Evolutionary conservation across 1,140 invertebrate genomes (phyloP).

Genomic region (Aphelenchoides besseyi): DNA sequence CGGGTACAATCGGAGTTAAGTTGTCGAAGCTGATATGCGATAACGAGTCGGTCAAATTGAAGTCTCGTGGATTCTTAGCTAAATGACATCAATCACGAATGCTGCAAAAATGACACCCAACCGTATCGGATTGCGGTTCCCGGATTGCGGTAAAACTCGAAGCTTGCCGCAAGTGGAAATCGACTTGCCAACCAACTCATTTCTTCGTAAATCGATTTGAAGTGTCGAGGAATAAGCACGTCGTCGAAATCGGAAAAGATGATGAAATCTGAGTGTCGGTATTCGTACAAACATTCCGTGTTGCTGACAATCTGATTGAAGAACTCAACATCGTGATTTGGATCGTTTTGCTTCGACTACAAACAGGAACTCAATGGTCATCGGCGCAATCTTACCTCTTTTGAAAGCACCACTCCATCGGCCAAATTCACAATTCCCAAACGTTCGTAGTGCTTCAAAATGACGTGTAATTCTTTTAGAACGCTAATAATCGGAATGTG

Average conservation of each 20-base stretch:
- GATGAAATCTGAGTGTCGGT: slow-evolving; percentile 6
- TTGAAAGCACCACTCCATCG: neutral
- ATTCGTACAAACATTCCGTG: slow-evolving; percentile 16
- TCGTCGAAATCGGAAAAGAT: slow-evolving; percentile 22
- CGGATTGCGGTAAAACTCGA: neutral
- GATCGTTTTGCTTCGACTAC: too few relatives aligned
- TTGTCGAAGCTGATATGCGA: neutral
- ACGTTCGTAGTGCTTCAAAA: slow-evolving; percentile 6
- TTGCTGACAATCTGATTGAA: slow-evolving; percentile 12
- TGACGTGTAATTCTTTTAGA: neutral
- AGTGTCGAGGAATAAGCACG: slow-evolving; percentile 9
- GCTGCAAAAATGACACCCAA: too few relatives aligned
- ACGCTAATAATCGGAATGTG: slow-evolving; percentile 10
- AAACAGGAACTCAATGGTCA: too few relatives aligned
- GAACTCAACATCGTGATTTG: slow-evolving; percentile 7
- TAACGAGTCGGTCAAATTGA: neutral
- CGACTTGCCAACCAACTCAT: neutral
- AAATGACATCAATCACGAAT: too few relatives aligned
- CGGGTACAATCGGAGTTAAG: neutral
- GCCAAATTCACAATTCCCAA: neutral
- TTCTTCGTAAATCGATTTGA: neutral
- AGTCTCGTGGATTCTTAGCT: neutral
- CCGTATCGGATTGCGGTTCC: neutral
- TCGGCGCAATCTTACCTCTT: too few relatives aligned
- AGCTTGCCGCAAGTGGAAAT: neutral